Base-by-base conservation (phyloP, 2,113 vertebrate species). In the Crypturellus undulatus region DNA sequence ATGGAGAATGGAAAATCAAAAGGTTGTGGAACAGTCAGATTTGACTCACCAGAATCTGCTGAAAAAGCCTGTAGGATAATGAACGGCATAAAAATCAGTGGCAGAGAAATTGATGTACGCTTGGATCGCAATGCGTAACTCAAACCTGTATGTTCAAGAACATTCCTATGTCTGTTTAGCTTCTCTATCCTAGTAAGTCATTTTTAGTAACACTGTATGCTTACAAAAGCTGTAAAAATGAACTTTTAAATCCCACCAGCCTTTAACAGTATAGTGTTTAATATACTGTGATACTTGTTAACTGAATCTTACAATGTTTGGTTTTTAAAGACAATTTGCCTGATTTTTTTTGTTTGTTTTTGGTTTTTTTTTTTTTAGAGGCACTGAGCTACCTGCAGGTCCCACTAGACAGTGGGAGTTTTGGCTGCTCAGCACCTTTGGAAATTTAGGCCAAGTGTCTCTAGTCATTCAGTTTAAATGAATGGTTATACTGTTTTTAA, bases 1-100 rank as follows among this genome's bases (percentile, higher is more conserved):
- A 99, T 99, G 99, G 99, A 99, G 97, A 99, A 99, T 58, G 99
- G 99, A 60, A 99, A 98, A 97, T 99, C 99, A 62, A 99, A 99
- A 97, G 99, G 99, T 95, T 99, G 99, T 94, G 99, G 99, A 72
- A 99, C 99, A 2, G 99, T 99, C 84, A 98, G 99, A 88, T 99
- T 99, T 91, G 99, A 99, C 95, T 99, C 98, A 17, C 98, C 99
- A 21, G 99, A 99, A 98, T 99, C 98, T n/a, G 99, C 99, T 3
- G 99, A 99, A 94, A 99, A 99, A 91, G 99, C 99, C 85, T 99
- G 99, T 97, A 98, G 99, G 93, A 97, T 99, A 98, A 99, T 99
- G 99, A 99, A 99, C 36, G 99, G 99, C 97, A 99, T 99, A 90
- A 99, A 99, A 98, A 99, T 99, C 97, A 99, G 98, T 83, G 99